phyloP scores from a whole-genome alignment of 2,888 invertebrate genomes.

The Scaptomyza polygonia region DNA sequence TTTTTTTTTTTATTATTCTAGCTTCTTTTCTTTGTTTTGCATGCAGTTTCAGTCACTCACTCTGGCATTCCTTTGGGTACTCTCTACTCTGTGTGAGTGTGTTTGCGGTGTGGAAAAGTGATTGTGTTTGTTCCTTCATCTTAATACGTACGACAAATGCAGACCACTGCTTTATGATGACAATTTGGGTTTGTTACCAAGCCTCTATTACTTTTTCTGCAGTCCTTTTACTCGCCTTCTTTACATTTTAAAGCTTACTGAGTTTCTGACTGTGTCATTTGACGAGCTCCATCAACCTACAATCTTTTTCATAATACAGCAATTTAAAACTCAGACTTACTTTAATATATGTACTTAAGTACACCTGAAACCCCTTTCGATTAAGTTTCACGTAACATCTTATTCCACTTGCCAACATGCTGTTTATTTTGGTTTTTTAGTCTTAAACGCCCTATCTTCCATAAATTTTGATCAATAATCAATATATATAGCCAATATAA shows the following conservation, averaged over 20 bases:
- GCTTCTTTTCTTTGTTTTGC: constrained; percentile 56
- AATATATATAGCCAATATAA: too few species aligned
- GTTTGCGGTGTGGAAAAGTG: constrained; percentile 31
- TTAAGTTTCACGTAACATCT: too few species aligned
- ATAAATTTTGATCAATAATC: too few species aligned
- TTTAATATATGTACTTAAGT: too few species aligned
- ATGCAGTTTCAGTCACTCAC: constrained; percentile 40
- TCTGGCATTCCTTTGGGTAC: constrained; percentile 37
- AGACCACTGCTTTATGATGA: constrained; percentile 58
- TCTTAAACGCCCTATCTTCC: too few species aligned
- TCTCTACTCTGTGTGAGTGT: not conserved
- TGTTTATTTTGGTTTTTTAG: too few species aligned
- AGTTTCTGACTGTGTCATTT: constrained; percentile 15
- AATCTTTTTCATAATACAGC: not conserved
- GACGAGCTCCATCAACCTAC: constrained; percentile 18
- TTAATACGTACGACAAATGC: constrained; percentile 44
- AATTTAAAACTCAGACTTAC: too few species aligned
- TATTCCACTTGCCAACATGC: too few species aligned
- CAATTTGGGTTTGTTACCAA: constrained; percentile 59
- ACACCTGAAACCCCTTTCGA: too few species aligned
- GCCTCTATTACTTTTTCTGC: constrained; percentile 55
- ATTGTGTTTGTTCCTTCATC: constrained; percentile 44
- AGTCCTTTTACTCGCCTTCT: constrained; percentile 39
- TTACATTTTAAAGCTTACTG: constrained; percentile 13
- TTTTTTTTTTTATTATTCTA: constrained; percentile 59